Conservation (phyloP, 2,113 vertebrate genomes). For the Heteronetta atricapilla region DNA sequence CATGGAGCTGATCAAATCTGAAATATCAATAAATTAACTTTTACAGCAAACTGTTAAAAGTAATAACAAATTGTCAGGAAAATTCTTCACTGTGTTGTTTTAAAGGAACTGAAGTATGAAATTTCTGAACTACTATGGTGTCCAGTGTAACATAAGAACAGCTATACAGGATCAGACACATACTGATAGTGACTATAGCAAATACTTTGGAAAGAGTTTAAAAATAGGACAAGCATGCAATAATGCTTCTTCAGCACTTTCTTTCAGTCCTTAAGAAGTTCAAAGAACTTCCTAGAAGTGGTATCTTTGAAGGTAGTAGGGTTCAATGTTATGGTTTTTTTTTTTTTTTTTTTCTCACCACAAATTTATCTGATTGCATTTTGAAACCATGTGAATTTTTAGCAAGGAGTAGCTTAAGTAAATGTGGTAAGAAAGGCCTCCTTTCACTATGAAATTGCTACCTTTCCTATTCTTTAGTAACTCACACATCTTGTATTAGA, state of each 20-base stretch:
- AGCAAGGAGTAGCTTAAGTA: not conserved
- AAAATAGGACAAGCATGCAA: not conserved
- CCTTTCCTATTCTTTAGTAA: not conserved
- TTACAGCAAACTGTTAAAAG: not conserved
- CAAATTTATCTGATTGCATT: not conserved
- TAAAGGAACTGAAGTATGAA: not conserved
- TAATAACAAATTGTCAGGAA: not conserved
- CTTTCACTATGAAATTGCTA: not conserved
- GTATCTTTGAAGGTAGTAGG: not conserved
- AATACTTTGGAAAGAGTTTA: not conserved
- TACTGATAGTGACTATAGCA: not conserved
- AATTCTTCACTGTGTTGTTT: not conserved
- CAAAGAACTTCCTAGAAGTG: not conserved
- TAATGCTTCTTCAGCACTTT: not conserved
- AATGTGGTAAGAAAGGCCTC: not conserved
- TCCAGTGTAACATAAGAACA: not conserved
- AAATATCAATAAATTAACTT: not conserved
- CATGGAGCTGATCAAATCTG: not conserved
- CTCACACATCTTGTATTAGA: not conserved
- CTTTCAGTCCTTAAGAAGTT: not conserved
- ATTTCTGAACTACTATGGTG: not conserved
- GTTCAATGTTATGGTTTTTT: fast-evolving
- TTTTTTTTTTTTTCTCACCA: fast-evolving
- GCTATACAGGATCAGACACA: not conserved
- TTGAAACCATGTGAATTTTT: not conserved